A percentile compares a stretch with the other conserved stretches of the same genome.
These are phyloP conservation scores for Girardinus metallicus DNA, from an alignment of 2,797 vertebrate species.

Conservation along the genomic window DNA sequence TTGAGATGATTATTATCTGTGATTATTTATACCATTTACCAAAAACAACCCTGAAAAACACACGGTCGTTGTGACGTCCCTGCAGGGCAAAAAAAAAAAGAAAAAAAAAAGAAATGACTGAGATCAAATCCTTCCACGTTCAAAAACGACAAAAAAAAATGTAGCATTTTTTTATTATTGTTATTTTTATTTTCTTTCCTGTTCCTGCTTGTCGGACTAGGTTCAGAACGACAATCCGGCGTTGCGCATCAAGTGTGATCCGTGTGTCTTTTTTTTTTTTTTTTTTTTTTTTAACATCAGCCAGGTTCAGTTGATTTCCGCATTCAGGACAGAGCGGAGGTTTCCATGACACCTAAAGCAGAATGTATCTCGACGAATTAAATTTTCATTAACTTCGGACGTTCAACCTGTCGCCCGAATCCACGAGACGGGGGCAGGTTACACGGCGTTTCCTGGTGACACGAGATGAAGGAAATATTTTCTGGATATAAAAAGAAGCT, in stretches of 20 bases:
- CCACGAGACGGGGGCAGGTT: slow-evolving; percentile 49
- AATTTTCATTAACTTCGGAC: not conserved
- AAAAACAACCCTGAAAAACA: slow-evolving; percentile 39
- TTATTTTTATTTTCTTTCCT: not conserved
- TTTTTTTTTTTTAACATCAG: slow-evolving; percentile 6
- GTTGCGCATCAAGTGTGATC: slow-evolving; percentile 7
- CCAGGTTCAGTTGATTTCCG: not conserved
- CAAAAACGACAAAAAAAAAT: not conserved
- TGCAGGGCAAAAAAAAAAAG: slow-evolving; percentile 12
- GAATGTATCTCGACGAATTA: slow-evolving; percentile 21
- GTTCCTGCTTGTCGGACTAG: not conserved
- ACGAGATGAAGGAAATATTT: slow-evolving; percentile 77
- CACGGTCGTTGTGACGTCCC: slow-evolving; percentile 18
- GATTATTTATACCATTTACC: slow-evolving; percentile 80
- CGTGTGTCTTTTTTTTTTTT: slow-evolving; percentile 2
- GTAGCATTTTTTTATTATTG: slow-evolving; percentile 7
- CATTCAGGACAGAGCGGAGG: not conserved
- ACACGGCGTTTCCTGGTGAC: slow-evolving; percentile 51
- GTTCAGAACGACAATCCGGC: not conserved
- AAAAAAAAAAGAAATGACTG: slow-evolving; percentile 37
- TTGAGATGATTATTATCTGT: slow-evolving; percentile 72
- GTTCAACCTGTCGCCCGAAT: not conserved
- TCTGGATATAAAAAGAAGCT: slow-evolving; percentile 62
- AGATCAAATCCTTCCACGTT: slow-evolving; percentile 37
- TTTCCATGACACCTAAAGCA: not conserved